phyloP scores from a whole-genome alignment of 2,888 invertebrate genomes.

The Nematopogon swammerdamellus region DNA sequence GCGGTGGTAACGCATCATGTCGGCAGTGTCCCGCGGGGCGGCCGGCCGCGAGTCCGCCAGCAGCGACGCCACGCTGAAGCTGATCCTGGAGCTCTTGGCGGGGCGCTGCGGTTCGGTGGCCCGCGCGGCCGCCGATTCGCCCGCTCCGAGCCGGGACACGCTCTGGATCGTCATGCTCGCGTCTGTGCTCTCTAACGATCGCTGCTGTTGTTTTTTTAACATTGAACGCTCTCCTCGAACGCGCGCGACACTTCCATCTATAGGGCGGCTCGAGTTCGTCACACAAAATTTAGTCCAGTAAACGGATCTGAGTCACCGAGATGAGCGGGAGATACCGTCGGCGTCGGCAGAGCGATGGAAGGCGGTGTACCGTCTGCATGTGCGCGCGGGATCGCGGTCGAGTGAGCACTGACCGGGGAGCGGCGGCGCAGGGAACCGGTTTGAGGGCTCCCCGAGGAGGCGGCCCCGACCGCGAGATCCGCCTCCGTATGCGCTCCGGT shows the following conservation, averaged over 20 bases:
- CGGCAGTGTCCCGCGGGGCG: slow-evolving; percentile 34
- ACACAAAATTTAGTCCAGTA: slow-evolving; percentile 29
- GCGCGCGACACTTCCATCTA: slow-evolving; percentile 34
- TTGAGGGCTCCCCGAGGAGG: slow-evolving; percentile 1
- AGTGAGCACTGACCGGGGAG: slow-evolving; percentile 40
- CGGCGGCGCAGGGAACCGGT: slow-evolving; percentile 1
- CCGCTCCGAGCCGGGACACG: slow-evolving; percentile 62
- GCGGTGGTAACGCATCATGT: slow-evolving; percentile 49
- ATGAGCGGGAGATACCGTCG: slow-evolving; percentile 11
- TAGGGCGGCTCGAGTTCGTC: neutral
- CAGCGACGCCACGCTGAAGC: slow-evolving; percentile 87
- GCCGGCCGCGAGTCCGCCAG: slow-evolving; percentile 75
- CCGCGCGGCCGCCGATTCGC: slow-evolving; percentile 44
- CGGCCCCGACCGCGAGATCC: slow-evolving; percentile 16
- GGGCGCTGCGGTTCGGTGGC: slow-evolving; percentile 47
- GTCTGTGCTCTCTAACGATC: slow-evolving; percentile 39
- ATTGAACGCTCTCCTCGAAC: slow-evolving; percentile 40
- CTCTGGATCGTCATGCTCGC: slow-evolving; percentile 69
- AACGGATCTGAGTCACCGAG: neutral
- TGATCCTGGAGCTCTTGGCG: slow-evolving; percentile 63
- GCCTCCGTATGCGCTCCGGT: slow-evolving; percentile 21
- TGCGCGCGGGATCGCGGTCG: slow-evolving; percentile 53
- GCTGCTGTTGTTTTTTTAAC: slow-evolving; percentile 57
- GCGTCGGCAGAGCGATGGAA: slow-evolving; percentile 23
- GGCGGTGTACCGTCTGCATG: slow-evolving; percentile 39